Conservation (phyloP, 2,888 invertebrate species). For the Epirrhoe tristata region DNA sequence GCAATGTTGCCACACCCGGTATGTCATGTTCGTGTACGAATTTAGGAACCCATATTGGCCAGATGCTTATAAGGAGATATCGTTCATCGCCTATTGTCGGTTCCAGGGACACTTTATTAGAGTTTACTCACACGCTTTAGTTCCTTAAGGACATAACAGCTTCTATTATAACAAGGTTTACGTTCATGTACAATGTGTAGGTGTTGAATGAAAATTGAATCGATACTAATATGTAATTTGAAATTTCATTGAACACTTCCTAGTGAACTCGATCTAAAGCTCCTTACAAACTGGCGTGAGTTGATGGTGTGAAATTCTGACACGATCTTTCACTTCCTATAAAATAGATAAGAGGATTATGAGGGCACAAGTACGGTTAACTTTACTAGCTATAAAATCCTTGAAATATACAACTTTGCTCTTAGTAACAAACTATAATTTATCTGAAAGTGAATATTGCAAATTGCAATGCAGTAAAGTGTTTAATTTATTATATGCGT, state of each 20-base stretch:
- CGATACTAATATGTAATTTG: slow-evolving; percentile 5
- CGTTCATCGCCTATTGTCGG: slow-evolving; percentile 38
- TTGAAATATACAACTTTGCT: neutral
- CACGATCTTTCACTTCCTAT: neutral
- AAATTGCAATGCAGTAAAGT: slow-evolving; percentile 16
- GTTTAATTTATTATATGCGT: slow-evolving; percentile 14
- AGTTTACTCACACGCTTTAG: slow-evolving; percentile 6
- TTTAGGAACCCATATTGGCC: slow-evolving; percentile 38
- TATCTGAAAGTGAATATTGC: neutral
- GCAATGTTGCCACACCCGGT: slow-evolving; percentile 42
- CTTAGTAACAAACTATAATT: neutral
- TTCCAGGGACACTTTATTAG: slow-evolving; percentile 7
- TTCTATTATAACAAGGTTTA: slow-evolving; percentile 5
- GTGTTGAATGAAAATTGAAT: slow-evolving; percentile 5
- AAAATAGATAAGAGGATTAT: neutral
- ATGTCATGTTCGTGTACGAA: slow-evolving; percentile 38
- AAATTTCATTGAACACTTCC: slow-evolving; percentile 9
- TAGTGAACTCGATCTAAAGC: slow-evolving; percentile 14
- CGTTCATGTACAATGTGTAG: neutral
- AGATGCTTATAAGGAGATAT: slow-evolving; percentile 41
- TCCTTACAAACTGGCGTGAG: slow-evolving; percentile 8
- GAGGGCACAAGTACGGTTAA: neutral
- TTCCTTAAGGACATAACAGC: slow-evolving; percentile 8
- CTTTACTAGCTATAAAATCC: neutral
- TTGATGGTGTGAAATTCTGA: slow-evolving; percentile 13